Base-by-base conservation (phyloP, 1,140 invertebrate genomes). In the Nephila pilipes region DNA sequence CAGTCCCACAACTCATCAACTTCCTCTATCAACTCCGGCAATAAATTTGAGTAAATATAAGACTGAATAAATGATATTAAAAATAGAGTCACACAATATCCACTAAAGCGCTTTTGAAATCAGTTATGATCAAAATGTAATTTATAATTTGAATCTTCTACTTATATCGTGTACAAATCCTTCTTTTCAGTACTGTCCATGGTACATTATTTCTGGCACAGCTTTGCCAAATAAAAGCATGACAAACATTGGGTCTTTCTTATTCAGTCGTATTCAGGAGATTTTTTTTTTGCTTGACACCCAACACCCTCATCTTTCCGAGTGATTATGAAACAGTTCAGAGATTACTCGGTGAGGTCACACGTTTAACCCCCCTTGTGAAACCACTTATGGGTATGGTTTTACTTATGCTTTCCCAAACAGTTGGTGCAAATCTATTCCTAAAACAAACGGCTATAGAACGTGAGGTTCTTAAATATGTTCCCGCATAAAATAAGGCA, bases 401-500 rank as follows among this genome's bases (percentile, higher is more conserved):
- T 88, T 88, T 88, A 88, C 87, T 88, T 87, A 87, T 63, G 20
- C 87, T 69, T 88, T 32, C 85, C 58, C 85, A 88, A 88, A 88
- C 60, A 88, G 60, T 75, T 54, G 60, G 60, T 36, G 87, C 63
- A 75, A 88, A 88, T 88, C 87, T 88, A 88, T 88, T 88, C 63
- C 38, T 69, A 88, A 63, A 88, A 54, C 87, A 88, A 88, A 88
- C 87, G 65, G 29, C 87, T 58, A 75, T 88, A 88, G 87, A 88
- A 88, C 65, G 87, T 88, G 87, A 55, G 87, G 75, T 55, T 55
- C 63, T n/a, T n/a, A 12, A 38, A 88, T 88, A 63, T 88, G 87
- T 88, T 88, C 36, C 87, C 87, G 32, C 87, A 88, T 88, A 88
- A 88, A 88, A 88, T 88, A 88, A 88, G 65, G 87, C 87, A 88